Evolutionary conservation across 1,140 invertebrate genomes (phyloP), one percentile per base, ranked within the genome.

Genomic region (Megathymus violae): DNA sequence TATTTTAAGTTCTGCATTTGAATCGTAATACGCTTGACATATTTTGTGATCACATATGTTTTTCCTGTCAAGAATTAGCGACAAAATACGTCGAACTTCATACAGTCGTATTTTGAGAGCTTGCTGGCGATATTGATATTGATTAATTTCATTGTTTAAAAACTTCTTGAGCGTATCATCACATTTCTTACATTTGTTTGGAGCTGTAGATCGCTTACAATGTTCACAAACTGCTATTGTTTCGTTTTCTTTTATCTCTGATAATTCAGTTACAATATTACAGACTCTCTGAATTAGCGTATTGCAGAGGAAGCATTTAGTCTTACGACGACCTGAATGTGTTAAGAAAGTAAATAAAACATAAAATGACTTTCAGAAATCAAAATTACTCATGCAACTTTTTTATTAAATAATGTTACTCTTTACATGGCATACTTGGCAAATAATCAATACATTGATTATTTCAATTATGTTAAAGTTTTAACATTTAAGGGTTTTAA

Each of bases 161-260:
- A 74, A 81, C 31, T 63, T 69, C 40, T 43, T 67, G 9, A 69
- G 22, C 41, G 74, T 36, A 48, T 58, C 69, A 19, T 74, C 59
- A 47, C 79, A 82, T 70, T 66, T 67, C 34, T 66, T 54, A 62
- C 79, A 82, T 43, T 71, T 75, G n/a, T 50, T 36, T 9, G 60
- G 27, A 6, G 46, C 36, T 48, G 69, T 74, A 15, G 40, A 41
- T 34, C 50, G 31, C 40, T 69, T 72, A 63, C 78, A 81, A 25
- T 74, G 59, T 10, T 69, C 59, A 43, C 78, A 81, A 25, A 78
- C 43, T 3, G 67, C 72, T n/a, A 67, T 17, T 1, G 72, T 38
- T 41, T 73, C 60, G 36, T 78, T 70, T 54, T 63, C 67, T 43
- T 43, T 72, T 50, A 81, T 77, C 13, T 31, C 40, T 46, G 50